Conservation (phyloP, 2,113 vertebrate species). For the Columbina picui region DNA sequence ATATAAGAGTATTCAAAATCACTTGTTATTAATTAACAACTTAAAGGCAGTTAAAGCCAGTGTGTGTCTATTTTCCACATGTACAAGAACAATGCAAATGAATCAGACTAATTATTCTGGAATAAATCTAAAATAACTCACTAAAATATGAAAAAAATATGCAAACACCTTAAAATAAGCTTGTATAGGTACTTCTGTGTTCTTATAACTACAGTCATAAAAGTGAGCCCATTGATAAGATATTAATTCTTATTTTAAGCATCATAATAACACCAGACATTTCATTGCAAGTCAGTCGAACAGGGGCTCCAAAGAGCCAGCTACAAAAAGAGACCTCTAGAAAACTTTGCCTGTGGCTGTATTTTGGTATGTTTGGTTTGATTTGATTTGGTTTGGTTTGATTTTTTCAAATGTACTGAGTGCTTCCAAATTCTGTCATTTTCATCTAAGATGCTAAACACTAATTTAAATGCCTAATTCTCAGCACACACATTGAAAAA, state of each 20-base stretch:
- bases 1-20: not conserved
- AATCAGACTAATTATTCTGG: not conserved
- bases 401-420: not conserved
- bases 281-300: not conserved
- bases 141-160: not conserved
- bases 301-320: not conserved
- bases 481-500: not conserved
- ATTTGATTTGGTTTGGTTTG: not conserved
- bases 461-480: not conserved
- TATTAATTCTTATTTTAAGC: not conserved
- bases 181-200: not conserved
- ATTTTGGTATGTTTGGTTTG: not conserved
- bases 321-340: not conserved
- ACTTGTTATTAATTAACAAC: not conserved
- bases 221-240: rapidly evolving
- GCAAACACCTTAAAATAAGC: not conserved
- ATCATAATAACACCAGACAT: not conserved
- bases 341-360: not conserved
- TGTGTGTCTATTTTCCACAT: not conserved
- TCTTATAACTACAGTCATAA: not conserved
- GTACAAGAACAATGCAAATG: not conserved
- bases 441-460: not conserved
- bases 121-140: not conserved
- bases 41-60: not conserved
- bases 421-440: not conserved